Conservation (phyloP, 2,113 vertebrate species). For the Crotophaga sulcirostris region DNA sequence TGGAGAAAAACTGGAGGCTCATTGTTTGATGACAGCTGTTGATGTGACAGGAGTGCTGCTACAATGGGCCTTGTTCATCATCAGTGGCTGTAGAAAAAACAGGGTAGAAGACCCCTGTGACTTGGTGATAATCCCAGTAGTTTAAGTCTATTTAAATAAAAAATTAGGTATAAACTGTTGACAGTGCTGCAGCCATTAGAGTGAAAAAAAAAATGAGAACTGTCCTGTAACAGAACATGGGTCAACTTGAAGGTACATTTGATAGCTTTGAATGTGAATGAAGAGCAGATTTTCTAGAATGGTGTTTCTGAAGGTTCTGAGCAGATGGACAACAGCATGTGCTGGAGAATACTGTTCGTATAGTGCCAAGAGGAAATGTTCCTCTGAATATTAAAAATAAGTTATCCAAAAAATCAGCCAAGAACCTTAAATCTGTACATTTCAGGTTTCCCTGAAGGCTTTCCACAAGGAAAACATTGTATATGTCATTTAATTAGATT, state of each 20-base stretch:
- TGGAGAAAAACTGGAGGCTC: neutral
- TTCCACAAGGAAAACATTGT: neutral
- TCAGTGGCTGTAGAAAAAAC: neutral
- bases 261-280: slow-evolving; percentile 9
- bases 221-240: neutral
- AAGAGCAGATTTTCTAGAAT: slow-evolving; percentile 10
- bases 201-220: neutral
- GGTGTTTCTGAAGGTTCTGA: neutral
- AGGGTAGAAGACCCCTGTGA: neutral
- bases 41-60: neutral
- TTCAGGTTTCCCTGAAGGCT: neutral
- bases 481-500: neutral
- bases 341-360: neutral
- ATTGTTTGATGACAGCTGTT: neutral
- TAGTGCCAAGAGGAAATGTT: neutral
- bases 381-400: neutral
- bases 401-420: neutral
- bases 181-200: neutral
- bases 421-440: neutral
- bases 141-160: neutral
- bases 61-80: neutral
- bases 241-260: slow-evolving; percentile 22
- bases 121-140: neutral
- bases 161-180: neutral
- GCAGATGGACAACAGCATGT: neutral